Evolutionary conservation across 2,797 vertebrate species (phyloP), one percentile per base, ranked within the genome.

Genomic region (Sorex maritimensis): DNA sequence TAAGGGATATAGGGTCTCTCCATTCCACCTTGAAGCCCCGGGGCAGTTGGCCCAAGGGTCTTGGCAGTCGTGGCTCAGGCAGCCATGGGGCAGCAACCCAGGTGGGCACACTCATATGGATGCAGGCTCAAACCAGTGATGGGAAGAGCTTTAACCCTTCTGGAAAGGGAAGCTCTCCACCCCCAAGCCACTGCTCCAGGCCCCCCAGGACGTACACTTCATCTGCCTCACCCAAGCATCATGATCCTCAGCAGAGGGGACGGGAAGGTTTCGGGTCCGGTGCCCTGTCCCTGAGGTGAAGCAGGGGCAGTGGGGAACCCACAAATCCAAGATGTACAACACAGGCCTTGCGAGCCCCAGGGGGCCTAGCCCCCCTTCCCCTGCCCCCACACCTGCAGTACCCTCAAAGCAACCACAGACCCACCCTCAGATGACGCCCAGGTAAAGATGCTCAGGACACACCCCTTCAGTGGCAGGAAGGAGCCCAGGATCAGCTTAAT

Each of bases 361-460:
- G 69, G 41, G 19, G 13, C 23, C 10, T 19, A 28, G 58, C 26
- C 34, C 61, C 38, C 6, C 21, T n/a, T 11, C 44, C 4, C 24
- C 8, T 19, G 46, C 85, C 44, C 15, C 30, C 2, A 52, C 55
- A 65, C 67, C 71, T 91, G 46, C 23, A 28, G 21, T 12, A 46
- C 30, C 55, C 55, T 77, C 92, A 75, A 44, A 65, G 83, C 34
- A 81, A 73, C 6, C 55, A 28, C 81, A 44, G 0, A 0, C 10
- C 24, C 55, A 63, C 19, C 73, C 46, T 52, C 63, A 46, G 21
- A 55, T 26, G 86, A 84, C n/a, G 55, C 55, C 12, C 21, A 77
- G 34, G 71, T 26, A 52, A 46, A 86, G 81, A 58, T 92, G 78
- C 71, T 65, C 55, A 67, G 17, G 55, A 67, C 68, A 71, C 49